Conservation (phyloP, 2,888 invertebrate species). For the Phortica okadai region DNA sequence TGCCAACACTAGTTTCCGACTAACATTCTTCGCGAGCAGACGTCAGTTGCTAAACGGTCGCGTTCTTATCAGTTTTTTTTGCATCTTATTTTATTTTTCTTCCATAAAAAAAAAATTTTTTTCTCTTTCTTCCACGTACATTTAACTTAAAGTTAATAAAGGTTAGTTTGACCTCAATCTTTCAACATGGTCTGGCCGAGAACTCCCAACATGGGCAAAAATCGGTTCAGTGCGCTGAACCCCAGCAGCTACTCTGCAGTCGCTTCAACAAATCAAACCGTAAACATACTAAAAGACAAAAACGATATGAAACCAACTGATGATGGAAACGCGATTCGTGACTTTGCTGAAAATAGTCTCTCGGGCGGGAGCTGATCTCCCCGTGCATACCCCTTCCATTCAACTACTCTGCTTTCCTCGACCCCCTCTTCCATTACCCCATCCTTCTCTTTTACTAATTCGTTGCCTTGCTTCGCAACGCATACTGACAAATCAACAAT, state of each 20-base stretch:
- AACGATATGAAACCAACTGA: too few relatives aligned
- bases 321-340: too few relatives aligned
- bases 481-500: too few relatives aligned
- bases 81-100: not conserved
- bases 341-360: too few relatives aligned
- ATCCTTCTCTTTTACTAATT: too few relatives aligned
- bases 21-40: not conserved
- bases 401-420: too few relatives aligned
- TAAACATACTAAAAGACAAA: not conserved
- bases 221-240: constrained; percentile 7
- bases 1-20: not conserved
- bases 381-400: too few relatives aligned
- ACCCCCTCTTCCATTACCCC: too few relatives aligned
- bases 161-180: not conserved
- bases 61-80: not conserved
- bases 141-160: not conserved
- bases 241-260: constrained; percentile 27
- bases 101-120: not conserved
- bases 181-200: not conserved
- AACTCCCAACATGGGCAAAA: constrained; percentile 13
- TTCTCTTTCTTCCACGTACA: not conserved
- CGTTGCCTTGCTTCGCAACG: too few relatives aligned
- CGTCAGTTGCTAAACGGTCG: too few relatives aligned
- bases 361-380: too few relatives aligned
- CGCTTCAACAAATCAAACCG: constrained; percentile 18